These are phyloP conservation scores for Pangasius mekongensis DNA, from an alignment of 2,797 vertebrate genomes.

Conservation along the genomic window DNA sequence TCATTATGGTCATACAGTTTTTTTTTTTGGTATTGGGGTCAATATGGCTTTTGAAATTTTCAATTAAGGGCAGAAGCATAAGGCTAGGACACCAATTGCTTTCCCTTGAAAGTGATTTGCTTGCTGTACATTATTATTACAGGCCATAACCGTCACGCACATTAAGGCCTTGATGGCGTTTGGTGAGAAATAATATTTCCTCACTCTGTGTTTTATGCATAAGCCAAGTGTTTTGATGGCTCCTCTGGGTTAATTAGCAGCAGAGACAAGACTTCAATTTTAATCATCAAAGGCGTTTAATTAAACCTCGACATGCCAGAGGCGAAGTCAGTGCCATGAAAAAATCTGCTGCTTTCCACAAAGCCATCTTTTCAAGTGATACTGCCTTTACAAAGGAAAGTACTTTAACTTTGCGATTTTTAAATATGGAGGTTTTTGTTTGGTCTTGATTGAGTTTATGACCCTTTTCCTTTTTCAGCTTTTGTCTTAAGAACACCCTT, in stretches of 20 bases:
- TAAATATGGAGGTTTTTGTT: neutral
- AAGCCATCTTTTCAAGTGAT: neutral
- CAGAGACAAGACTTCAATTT: slow-evolving; percentile 70
- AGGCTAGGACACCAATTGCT: slow-evolving; percentile 54
- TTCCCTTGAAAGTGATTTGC: slow-evolving; percentile 59
- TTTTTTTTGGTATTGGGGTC: slow-evolving; percentile 50
- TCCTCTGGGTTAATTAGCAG: slow-evolving; percentile 80
- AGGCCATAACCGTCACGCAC: slow-evolving; percentile 51
- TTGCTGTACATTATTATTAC: slow-evolving; percentile 60
- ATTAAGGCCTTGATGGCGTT: slow-evolving; percentile 55
- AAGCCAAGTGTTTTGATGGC: slow-evolving; percentile 69
- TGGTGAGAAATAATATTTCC: slow-evolving; percentile 78
- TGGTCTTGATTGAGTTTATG: neutral
- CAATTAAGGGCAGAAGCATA: slow-evolving; percentile 57
- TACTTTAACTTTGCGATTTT: neutral
- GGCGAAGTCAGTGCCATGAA: slow-evolving; percentile 52
- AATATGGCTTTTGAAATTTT: slow-evolving; percentile 57
- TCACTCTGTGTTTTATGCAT: slow-evolving; percentile 76
- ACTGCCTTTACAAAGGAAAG: neutral
- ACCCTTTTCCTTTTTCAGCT: neutral
- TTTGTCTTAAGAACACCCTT: neutral
- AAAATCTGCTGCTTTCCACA: slow-evolving; percentile 21
- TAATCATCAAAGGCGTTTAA: slow-evolving; percentile 59
- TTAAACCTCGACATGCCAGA: slow-evolving; percentile 56
- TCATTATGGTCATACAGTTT: slow-evolving; percentile 33